A percentile compares a stretch with the other conserved stretches of the same genome.
Conservation (phyloP, 1,140 invertebrate species). For the Cylas formicarius region DNA sequence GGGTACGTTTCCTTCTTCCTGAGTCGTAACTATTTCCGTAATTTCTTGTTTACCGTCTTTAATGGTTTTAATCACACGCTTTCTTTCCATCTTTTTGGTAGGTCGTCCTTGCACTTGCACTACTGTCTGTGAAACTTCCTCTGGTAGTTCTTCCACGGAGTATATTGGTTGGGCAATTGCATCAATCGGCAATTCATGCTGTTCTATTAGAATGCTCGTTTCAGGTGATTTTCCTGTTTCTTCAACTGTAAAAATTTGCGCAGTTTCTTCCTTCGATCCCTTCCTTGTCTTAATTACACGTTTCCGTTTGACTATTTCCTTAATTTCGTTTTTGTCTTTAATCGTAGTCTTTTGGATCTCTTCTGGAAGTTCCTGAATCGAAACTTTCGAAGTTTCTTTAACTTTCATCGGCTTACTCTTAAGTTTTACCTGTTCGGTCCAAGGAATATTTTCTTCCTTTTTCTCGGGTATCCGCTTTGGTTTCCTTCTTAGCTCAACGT, state of each 20-base stretch:
- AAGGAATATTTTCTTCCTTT: slow-evolving; percentile 43
- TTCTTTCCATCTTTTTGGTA: slow-evolving; percentile 35
- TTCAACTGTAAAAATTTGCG: slow-evolving; percentile 35
- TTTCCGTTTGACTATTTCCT: slow-evolving; percentile 34
- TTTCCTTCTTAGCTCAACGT: slow-evolving; percentile 23
- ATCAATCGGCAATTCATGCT: slow-evolving; percentile 13
- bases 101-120: slow-evolving; percentile 31
- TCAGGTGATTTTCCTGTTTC: slow-evolving; percentile 36
- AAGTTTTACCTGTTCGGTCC: slow-evolving; percentile 43
- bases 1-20: slow-evolving; percentile 42
- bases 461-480: slow-evolving; percentile 27
- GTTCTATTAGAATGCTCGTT: slow-evolving; percentile 32
- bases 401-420: slow-evolving; percentile 39
- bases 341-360: slow-evolving; percentile 33
- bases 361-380: slow-evolving; percentile 37
- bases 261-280: slow-evolving; percentile 38
- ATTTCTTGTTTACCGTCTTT: slow-evolving; percentile 33
- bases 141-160: slow-evolving; percentile 39
- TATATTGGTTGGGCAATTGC: slow-evolving; percentile 19
- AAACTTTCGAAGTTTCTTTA: slow-evolving; percentile 39
- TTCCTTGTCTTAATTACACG: slow-evolving; percentile 41
- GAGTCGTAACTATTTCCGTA: slow-evolving; percentile 36
- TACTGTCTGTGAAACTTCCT: slow-evolving; percentile 23
- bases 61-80: slow-evolving; percentile 37
- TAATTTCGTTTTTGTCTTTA: slow-evolving; percentile 27